These are phyloP conservation scores for Drosophila kepulauana DNA, from an alignment of 1,140 invertebrate species.

Conservation along the genomic window DNA sequence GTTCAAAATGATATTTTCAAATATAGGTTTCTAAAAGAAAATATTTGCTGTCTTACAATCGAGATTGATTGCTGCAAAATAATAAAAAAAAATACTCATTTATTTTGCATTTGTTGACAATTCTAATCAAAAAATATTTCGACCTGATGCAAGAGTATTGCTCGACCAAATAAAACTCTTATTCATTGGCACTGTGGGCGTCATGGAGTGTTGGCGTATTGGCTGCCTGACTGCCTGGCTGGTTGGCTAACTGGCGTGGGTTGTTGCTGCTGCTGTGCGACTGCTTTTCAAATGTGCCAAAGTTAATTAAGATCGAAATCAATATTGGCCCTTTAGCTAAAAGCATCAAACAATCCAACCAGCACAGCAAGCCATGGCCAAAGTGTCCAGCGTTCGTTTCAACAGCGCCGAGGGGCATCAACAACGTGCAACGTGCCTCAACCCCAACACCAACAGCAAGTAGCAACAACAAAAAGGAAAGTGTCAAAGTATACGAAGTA, in stretches of 20 bases:
- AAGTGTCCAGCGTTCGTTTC: constrained; percentile 59
- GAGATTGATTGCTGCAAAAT: too few species aligned
- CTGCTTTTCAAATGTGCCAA: constrained; percentile 80
- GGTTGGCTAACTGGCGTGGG: not conserved
- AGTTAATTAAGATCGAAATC: constrained; percentile 84
- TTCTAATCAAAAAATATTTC: not conserved
- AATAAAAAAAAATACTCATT: too few species aligned
- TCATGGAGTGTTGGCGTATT: constrained; percentile 8
- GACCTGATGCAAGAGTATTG: constrained; percentile 17
- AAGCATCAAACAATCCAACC: constrained; percentile 79
- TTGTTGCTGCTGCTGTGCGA: constrained; percentile 39
- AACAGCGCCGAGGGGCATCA: constrained; percentile 66
- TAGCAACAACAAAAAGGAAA: constrained; percentile 54
- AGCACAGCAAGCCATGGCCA: constrained; percentile 47
- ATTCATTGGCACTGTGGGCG: constrained; percentile 11
- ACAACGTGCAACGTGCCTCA: constrained; percentile 53
- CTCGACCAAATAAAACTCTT: constrained; percentile 66
- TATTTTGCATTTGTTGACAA: not conserved
- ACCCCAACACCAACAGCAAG: constrained; percentile 31
- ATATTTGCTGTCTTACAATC: too few species aligned
- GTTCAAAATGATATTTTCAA: too few species aligned
- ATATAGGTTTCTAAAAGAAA: too few species aligned
- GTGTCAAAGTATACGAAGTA: constrained; percentile 76
- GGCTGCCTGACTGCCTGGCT: not conserved
- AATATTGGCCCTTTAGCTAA: constrained; percentile 84